These are phyloP conservation scores for Sarcophaga peregrina DNA, from an alignment of 1,140 invertebrate genomes.

Conservation along the genomic window DNA sequence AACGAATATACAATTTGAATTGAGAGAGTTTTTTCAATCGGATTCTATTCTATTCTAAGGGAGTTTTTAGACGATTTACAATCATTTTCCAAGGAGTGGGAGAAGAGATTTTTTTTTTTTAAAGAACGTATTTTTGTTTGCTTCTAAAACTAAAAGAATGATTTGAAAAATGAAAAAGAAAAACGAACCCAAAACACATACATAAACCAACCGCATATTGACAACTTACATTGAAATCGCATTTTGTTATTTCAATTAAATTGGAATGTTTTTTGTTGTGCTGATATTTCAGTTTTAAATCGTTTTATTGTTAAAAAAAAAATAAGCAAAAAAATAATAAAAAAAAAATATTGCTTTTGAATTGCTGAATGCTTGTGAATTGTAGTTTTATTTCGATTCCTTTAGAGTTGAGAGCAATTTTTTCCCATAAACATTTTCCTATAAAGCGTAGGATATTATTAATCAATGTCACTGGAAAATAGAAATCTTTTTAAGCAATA, in stretches of 20 bases:
- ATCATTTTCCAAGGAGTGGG: not conserved
- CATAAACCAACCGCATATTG: constrained; percentile 32
- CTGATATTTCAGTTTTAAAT: not conserved
- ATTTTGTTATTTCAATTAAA: constrained; percentile 41
- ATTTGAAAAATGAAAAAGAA: no score
- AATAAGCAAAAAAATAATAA: not conserved
- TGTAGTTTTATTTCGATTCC: not conserved
- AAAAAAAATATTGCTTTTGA: no score
- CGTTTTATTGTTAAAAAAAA: not conserved
- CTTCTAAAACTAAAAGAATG: constrained; percentile 7
- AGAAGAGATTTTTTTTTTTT: not conserved
- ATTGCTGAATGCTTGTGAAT: no score
- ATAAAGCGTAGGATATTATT: constrained; percentile 4
- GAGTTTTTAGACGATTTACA: not conserved
- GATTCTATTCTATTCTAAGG: not conserved
- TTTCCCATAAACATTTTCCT: not conserved
- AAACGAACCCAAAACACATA: not conserved
- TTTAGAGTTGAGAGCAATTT: not conserved
- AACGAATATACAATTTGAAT: not conserved
- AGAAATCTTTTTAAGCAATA: not conserved
- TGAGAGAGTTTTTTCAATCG: not conserved
- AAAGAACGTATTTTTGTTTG: not conserved
- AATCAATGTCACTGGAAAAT: constrained; percentile 6
- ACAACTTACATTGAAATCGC: constrained; percentile 33
- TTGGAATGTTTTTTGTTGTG: not conserved